phyloP scores from a whole-genome alignment of 64 coral and sea anemone species.

The Dendronephthya gigantea region DNA sequence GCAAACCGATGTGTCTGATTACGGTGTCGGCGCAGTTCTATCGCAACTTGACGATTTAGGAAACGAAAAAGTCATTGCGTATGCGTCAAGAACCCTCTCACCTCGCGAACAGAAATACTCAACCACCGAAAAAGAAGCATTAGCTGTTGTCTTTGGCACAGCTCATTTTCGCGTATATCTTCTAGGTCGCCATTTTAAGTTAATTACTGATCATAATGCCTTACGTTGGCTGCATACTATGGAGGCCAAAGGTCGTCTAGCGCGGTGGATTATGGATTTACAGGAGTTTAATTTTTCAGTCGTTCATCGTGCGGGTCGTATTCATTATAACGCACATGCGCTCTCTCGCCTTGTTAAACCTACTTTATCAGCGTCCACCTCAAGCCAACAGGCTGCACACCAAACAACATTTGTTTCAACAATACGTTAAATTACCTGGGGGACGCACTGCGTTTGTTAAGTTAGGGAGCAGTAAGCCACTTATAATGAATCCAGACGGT shows the following conservation, averaged over 20 bases:
- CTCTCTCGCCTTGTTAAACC: background rate
- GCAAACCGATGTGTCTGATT: constrained; percentile 27
- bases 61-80: constrained; percentile 27
- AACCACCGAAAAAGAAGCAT: constrained; percentile 31
- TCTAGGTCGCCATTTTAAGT: constrained; percentile 7
- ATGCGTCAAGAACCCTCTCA: constrained; percentile 19
- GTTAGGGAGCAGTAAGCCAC: background rate
- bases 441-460: background rate
- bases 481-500: background rate
- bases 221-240: constrained; percentile 23
- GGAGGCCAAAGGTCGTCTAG: constrained; percentile 31
- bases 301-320: constrained; percentile 2
- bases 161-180: constrained; percentile 28
- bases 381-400: too few species aligned
- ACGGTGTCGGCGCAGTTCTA: constrained; percentile 19
- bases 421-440: background rate
- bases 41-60: background rate
- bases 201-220: constrained; percentile 40
- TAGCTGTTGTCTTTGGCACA: constrained; percentile 20
- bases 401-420: background rate
- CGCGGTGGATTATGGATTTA: constrained; percentile 37
- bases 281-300: constrained; percentile 36
- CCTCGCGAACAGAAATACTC: constrained; percentile 26
- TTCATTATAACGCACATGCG: constrained; percentile 20
- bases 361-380: background rate